These are phyloP conservation scores for Hylia prasina DNA, from an alignment of 2,113 vertebrate species.

Conservation along the genomic window DNA sequence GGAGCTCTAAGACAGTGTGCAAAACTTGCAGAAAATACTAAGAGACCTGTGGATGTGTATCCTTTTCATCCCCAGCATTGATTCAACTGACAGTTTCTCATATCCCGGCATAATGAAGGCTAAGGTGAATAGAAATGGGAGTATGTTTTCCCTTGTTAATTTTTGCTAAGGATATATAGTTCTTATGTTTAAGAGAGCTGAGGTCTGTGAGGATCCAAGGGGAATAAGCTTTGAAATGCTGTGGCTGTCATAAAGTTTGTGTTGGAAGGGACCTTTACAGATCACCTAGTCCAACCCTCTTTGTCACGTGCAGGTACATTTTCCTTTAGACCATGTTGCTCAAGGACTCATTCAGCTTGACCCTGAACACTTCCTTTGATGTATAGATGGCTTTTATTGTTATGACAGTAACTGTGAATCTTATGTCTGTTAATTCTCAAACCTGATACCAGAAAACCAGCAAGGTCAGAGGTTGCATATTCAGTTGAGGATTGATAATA, in stretches of 20 bases:
- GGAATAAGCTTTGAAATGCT: neutral
- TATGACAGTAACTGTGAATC: neutral
- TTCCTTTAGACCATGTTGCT: neutral
- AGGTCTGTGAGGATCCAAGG: neutral
- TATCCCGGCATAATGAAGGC: neutral
- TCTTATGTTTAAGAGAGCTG: neutral
- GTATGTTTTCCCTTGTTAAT: neutral
- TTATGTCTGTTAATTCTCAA: neutral
- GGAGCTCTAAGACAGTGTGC: neutral
- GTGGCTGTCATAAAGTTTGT: neutral
- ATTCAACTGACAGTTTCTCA: neutral
- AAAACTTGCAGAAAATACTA: neutral
- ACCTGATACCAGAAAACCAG: neutral
- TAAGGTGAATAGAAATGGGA: neutral
- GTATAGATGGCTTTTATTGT: neutral
- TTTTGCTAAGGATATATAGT: neutral
- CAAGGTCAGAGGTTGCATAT: neutral
- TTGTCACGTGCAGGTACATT: neutral
- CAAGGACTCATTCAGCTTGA: neutral
- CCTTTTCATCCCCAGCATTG: neutral
- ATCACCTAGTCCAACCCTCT: neutral
- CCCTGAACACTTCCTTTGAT: neutral
- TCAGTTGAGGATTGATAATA: neutral
- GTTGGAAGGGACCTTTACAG: neutral
- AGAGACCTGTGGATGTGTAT: neutral